Percentiles rank a stretch among this genome's conserved stretches.
These are phyloP conservation scores for Scatophagus argus DNA, from an alignment of 2,113 vertebrate species.

Conservation along the genomic window DNA sequence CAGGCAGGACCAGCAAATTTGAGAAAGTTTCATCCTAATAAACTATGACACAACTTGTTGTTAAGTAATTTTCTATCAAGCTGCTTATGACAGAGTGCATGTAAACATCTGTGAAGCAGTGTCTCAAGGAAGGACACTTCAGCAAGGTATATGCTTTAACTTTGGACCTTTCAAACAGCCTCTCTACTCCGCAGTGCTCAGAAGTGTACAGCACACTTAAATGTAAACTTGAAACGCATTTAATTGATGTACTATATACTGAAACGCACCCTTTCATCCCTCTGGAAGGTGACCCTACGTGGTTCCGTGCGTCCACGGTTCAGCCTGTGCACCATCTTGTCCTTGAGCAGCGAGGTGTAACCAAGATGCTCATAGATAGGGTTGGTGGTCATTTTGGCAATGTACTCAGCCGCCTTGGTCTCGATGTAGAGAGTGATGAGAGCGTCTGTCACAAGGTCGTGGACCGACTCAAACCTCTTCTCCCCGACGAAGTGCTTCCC, in stretches of 20 bases:
- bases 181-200: neutral
- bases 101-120: too few relatives aligned
- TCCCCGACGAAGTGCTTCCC: constrained; percentile 98
- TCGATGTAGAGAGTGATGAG: constrained; percentile 98
- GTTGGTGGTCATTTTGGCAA: constrained; percentile 99
- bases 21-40: neutral
- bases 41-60: neutral
- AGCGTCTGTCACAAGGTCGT: constrained; percentile 97
- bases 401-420: constrained; percentile 98
- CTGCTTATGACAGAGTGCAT: too few relatives aligned
- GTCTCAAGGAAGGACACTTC: too few relatives aligned
- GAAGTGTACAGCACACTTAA: neutral
- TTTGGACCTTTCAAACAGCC: neutral
- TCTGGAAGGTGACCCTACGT: constrained; percentile 89
- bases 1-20: neutral
- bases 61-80: neutral
- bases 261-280: constrained; percentile 91
- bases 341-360: constrained; percentile 93
- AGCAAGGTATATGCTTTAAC: too few relatives aligned
- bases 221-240: neutral
- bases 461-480: constrained; percentile 97
- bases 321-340: constrained; percentile 91
- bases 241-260: neutral
- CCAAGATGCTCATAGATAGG: constrained; percentile 98
- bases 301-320: constrained; percentile 88